Base-by-base conservation (phyloP, 2,888 invertebrate genomes). In the Acanthopleura granulata region DNA sequence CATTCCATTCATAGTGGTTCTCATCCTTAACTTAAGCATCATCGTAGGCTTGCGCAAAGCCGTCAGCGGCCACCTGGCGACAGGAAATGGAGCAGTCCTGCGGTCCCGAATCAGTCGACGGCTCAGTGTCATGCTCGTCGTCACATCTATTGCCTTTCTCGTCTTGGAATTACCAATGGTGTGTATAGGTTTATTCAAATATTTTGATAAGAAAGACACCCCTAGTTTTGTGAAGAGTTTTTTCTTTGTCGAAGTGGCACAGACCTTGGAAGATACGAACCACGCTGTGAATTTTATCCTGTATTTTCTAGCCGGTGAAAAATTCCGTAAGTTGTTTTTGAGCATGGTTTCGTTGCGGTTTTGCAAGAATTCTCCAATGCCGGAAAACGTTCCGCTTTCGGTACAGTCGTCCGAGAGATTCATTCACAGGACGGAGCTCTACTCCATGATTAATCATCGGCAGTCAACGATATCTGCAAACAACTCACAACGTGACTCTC, bases 261-360 rank as follows among this genome's bases (percentile, higher is more conserved):
- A 66, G 29, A 66, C 66, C 22, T 66, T 66, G 25, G 66, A 66
- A 14, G 66, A 66, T 14, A 27, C 29, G 16, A 66, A 66, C 25
- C 66, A 66, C 29, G 22, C 66, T 16, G 25, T 66, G 15, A 66
- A 66, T 27, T 66, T 66, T 14, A 27, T 66, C 25, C 66, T 66
- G 3, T 66, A 66, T 27, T 66, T 66, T 27, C 29, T 66, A 27
- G 16, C 29, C 22, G 66, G 66, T 27, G 22, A 18, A 27, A 66
- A 66, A 25, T 66, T 66, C 29, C 66, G 66, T 16, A 66, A 66
- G 25, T 27, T 18, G 66, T 66, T 66, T 27, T 66, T 66, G 25
- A 16, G 16, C 25, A 22, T 66, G 25, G 66, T 66, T 6, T 57
- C 57, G 40, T 40, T 40, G 40, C 40, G 40, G 40, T 40, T 40